phyloP scores from a whole-genome alignment of 2,797 vertebrate genomes.

The Coregonus suidteri region DNA sequence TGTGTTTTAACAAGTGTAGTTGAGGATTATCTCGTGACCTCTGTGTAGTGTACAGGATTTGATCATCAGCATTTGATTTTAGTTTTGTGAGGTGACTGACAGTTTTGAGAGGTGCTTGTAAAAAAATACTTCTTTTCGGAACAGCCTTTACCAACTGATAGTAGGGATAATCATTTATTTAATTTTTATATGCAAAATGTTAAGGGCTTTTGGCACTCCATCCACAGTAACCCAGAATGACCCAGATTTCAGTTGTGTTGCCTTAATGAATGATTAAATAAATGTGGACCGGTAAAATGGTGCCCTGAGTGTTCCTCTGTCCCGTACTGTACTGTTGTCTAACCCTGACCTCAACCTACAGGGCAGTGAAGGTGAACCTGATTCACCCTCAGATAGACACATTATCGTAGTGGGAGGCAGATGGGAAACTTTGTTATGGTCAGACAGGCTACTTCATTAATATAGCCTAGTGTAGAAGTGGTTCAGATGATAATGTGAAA shows the following conservation, averaged over 20 bases:
- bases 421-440: constrained; percentile 7
- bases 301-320: constrained; percentile 52
- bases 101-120: constrained; percentile 68
- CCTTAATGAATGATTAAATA: constrained; percentile 75
- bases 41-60: constrained; percentile 21
- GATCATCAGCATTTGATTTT: constrained; percentile 22
- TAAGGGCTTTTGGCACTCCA: constrained; percentile 87
- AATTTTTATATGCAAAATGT: constrained; percentile 79
- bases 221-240: constrained; percentile 87
- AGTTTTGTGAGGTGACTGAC: constrained; percentile 49
- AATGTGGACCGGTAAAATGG: constrained; percentile 64
- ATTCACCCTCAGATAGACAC: constrained; percentile 21
- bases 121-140: constrained; percentile 65
- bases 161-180: constrained; percentile 50
- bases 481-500: neutral
- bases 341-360: constrained; percentile 31
- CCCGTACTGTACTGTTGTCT: constrained; percentile 24
- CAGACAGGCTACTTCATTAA: neutral
- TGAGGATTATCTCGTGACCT: constrained; percentile 26
- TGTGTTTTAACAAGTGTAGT: constrained; percentile 44
- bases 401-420: constrained; percentile 3
- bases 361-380: constrained; percentile 23
- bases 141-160: constrained; percentile 76
- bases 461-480: neutral
- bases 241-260: constrained; percentile 82